Evolutionary conservation across 1,140 invertebrate species (phyloP), one percentile per base, ranked within the genome.

Genomic region (Oreohelix idahoensis): DNA sequence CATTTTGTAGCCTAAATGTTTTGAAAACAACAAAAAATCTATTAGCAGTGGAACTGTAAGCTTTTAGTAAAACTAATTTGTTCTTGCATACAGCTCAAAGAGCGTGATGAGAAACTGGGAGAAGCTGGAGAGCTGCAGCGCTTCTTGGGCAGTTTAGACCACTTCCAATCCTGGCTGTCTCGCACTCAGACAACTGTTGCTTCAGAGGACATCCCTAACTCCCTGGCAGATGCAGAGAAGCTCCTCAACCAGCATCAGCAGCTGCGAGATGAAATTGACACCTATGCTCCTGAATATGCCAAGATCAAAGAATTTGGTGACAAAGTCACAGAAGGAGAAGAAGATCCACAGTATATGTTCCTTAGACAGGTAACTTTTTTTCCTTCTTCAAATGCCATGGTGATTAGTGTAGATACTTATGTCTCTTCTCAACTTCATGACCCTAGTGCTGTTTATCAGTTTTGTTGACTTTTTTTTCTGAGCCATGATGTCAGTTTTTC

Each of bases 261-360:
- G 84, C 98, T 99, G 86, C 96, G 97, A 89, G 98, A 99, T 91
- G 99, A 99, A 93, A 99, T 99, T 88, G 98, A 99, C 92, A 99
- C 98, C 89, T 99, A 99, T 91, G 98, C 96, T 71, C 97, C 98
- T 87, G 98, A 99, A 92, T 99, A 99, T 92, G 92, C 96, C 86
- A 98, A 98, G 93, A 99, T 99, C 98, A 99, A 99, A 96, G 98
- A 99, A 88, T 99, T 99, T 92, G 99, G 99, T 75, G 97, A 99
- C 90, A 95, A 96, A 88, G 95, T 98, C 79, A 98, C 97, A 75
- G 96, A 96, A 81, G 97, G 90, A 73, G 94, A 95, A 86, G 88
- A 89, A 69, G 99, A 99, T 94, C 97, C 98, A 79, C 98, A 99
- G 93, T 99, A 99, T 93, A 99, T 99, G 97, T 99, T 99, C 95